Percentiles rank a stretch among this genome's conserved stretches.
Conservation (phyloP, 2,797 vertebrate genomes). For the Coendou prehensilis region DNA sequence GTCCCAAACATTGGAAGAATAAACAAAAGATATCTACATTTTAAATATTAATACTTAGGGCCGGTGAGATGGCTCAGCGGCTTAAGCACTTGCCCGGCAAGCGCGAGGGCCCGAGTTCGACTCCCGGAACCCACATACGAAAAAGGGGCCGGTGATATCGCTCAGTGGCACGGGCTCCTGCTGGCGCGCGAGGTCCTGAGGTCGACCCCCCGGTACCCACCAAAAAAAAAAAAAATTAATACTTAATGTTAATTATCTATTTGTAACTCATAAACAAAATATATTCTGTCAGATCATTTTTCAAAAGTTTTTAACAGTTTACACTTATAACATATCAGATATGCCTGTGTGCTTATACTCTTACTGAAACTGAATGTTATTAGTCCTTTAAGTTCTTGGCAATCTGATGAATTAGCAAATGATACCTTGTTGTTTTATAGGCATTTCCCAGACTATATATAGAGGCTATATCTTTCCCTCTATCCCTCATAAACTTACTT, state of each 20-base stretch:
- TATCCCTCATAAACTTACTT: background rate
- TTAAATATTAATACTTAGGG: slow-evolving; percentile 50
- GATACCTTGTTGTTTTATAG: background rate
- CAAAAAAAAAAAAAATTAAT: no score
- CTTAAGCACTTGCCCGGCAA: no score
- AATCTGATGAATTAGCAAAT: background rate
- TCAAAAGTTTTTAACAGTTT: background rate
- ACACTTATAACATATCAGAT: background rate
- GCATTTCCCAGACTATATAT: background rate
- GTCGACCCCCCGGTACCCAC: no score
- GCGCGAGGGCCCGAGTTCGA: no score
- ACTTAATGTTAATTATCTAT: no score
- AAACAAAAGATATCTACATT: background rate
- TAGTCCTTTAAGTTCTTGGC: background rate
- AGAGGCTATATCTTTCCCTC: background rate
- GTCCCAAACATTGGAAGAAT: background rate
- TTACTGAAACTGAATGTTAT: background rate
- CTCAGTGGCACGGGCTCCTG: no score
- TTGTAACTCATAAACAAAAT: no score
- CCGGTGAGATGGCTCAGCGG: no score
- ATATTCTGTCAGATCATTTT: slow-evolving; percentile 31
- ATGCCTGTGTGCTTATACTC: background rate
- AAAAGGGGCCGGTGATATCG: no score
- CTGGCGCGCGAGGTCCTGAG: no score
- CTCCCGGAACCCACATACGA: no score